Conservation (phyloP, 2,888 invertebrate species). For the Nebria brevicollis region DNA sequence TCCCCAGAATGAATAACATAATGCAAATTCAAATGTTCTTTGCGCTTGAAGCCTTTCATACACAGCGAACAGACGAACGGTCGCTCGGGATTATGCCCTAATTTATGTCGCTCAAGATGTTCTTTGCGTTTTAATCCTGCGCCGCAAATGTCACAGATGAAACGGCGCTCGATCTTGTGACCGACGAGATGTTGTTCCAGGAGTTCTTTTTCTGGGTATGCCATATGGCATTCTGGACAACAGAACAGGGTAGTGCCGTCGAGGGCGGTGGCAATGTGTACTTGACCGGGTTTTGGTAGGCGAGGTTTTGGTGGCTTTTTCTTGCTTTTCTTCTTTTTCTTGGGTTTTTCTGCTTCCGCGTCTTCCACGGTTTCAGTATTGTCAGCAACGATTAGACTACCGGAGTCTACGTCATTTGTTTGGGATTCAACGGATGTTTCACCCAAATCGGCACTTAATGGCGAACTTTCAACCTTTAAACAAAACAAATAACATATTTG, state of each 20-base stretch:
- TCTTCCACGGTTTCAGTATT: conserved; percentile 65
- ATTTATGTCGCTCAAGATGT: conserved; percentile 80
- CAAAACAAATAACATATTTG: background rate
- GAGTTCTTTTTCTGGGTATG: conserved; percentile 81
- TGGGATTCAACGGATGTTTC: conserved; percentile 35
- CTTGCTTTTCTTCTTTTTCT: conserved; percentile 83
- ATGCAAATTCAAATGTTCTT: conserved; percentile 85
- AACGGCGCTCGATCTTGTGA: conserved; percentile 83
- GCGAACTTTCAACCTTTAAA: conserved; percentile 46
- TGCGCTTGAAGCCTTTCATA: conserved; percentile 81
- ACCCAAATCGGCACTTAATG: conserved; percentile 40
- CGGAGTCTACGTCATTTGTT: conserved; percentile 32
- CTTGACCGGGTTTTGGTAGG: conserved; percentile 82
- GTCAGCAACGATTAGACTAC: conserved; percentile 52
- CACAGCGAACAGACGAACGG: conserved; percentile 83
- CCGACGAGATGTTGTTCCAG: conserved; percentile 80
- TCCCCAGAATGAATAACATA: conserved; percentile 86
- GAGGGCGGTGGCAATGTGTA: conserved; percentile 77
- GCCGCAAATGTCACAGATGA: conserved; percentile 81
- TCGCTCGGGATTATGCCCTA: conserved; percentile 83
- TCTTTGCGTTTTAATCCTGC: conserved; percentile 82
- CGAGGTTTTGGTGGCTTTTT: conserved; percentile 82
- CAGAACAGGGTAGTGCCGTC: conserved; percentile 81
- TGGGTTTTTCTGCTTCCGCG: conserved; percentile 63
- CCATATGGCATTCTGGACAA: conserved; percentile 85